These are phyloP conservation scores for Panthera tigris DNA, from an alignment of 2,113 vertebrate genomes.

Conservation along the genomic window DNA sequence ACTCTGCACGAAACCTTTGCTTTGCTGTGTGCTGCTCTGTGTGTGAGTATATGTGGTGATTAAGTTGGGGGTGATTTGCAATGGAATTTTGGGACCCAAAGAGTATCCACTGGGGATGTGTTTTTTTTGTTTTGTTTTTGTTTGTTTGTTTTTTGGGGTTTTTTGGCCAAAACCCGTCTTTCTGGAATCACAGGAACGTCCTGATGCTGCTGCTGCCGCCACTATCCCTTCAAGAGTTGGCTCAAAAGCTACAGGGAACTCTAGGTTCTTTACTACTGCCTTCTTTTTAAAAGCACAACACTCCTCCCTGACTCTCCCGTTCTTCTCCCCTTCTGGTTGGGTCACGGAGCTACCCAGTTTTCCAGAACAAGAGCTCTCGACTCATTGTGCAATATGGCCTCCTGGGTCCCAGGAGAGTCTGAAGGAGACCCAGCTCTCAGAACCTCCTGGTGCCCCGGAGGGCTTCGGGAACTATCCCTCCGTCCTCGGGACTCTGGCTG, in stretches of 20 bases:
- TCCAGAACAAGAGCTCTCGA: slow-evolving; percentile 80
- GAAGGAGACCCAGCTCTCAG: slow-evolving; percentile 49
- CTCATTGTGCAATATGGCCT: slow-evolving; percentile 85
- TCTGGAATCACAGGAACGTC: slow-evolving; percentile 48
- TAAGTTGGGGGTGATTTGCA: slow-evolving; percentile 62
- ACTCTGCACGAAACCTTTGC: slow-evolving; percentile 24
- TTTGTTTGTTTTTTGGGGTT: background rate
- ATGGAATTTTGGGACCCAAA: slow-evolving; percentile 60
- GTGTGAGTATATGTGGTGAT: background rate
- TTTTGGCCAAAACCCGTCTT: slow-evolving; percentile 58
- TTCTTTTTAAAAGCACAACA: slow-evolving; percentile 59
- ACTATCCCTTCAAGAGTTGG: slow-evolving; percentile 14
- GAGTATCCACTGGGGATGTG: slow-evolving; percentile 45
- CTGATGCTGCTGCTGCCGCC: slow-evolving; percentile 66
- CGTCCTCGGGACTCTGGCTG: background rate
- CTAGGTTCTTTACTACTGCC: slow-evolving; percentile 25
- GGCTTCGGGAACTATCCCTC: background rate
- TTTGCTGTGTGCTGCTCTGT: slow-evolving; percentile 60
- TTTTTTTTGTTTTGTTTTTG: too few relatives aligned
- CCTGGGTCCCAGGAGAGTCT: slow-evolving; percentile 54
- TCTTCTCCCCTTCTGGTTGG: background rate
- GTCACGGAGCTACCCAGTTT: slow-evolving; percentile 14
- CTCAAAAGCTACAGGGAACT: slow-evolving; percentile 54
- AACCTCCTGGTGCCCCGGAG: background rate
- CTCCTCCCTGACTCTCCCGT: background rate